phyloP scores from a whole-genome alignment of 2,797 vertebrate genomes.

The Gymnothorax javanicus region DNA sequence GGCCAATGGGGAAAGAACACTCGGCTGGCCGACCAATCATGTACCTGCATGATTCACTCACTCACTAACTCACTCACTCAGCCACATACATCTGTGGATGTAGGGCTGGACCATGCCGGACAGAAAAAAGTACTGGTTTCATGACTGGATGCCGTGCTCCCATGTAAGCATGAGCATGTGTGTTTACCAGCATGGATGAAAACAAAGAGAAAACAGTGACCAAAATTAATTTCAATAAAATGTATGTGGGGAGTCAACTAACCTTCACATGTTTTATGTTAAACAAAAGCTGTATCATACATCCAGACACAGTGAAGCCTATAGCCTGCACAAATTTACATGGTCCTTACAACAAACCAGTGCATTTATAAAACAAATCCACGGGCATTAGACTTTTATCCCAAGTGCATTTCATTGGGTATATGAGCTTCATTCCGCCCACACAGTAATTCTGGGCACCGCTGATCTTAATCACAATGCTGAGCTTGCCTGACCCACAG shows the following conservation, averaged over 20 bases:
- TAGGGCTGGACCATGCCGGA: no score
- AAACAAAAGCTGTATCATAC: neutral
- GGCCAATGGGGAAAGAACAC: no score
- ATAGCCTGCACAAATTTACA: constrained; percentile 6
- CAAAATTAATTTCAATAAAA: neutral
- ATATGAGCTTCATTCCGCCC: neutral
- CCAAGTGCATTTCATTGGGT: neutral
- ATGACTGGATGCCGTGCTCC: neutral
- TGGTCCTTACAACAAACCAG: neutral
- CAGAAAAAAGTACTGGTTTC: neutral
- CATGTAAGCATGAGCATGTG: neutral
- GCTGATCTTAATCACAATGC: neutral
- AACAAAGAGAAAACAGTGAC: neutral
- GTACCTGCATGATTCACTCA: no score
- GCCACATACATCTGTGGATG: no score
- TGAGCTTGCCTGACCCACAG: neutral
- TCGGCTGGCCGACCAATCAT: no score
- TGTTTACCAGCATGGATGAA: neutral
- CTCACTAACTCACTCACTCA: no score
- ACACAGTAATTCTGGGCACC: neutral
- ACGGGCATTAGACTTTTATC: neutral
- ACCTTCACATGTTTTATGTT: neutral
- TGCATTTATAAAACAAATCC: neutral
- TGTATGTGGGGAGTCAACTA: neutral
- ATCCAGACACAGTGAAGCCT: neutral